These are phyloP conservation scores for Plebejus melissa DNA, from an alignment of 2,888 invertebrate species.

Conservation along the genomic window DNA sequence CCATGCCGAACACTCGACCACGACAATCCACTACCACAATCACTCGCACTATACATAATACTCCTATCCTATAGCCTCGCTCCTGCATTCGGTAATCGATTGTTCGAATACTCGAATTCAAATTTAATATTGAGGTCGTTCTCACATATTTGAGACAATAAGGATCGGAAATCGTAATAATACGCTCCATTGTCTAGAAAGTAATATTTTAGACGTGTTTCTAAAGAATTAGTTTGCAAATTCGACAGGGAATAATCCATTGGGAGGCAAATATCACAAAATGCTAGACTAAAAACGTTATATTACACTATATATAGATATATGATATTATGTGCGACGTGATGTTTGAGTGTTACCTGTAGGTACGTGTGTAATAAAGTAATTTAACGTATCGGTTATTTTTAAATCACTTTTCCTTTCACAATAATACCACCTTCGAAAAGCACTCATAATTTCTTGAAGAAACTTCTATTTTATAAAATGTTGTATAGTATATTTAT, in stretches of 20 bases:
- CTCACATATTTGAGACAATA: constrained; percentile 35
- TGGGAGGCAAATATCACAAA: not conserved
- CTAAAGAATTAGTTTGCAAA: not conserved
- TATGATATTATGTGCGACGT: not conserved
- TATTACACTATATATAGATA: not conserved
- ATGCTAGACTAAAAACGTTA: not conserved
- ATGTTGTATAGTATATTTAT: constrained; percentile 23
- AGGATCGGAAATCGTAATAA: constrained; percentile 36
- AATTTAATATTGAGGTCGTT: constrained; percentile 36
- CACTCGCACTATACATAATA: constrained; percentile 50
- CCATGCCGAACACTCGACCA: constrained; percentile 70
- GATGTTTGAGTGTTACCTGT: no score
- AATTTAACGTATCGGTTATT: not conserved
- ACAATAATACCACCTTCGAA: not conserved
- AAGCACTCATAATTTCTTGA: constrained; percentile 2
- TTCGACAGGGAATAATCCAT: not conserved
- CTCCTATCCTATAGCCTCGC: constrained; percentile 29
- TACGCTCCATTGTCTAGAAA: constrained; percentile 23
- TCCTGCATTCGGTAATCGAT: constrained; percentile 37
- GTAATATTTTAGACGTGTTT: constrained; percentile 27
- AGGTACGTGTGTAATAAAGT: no score
- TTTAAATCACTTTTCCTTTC: not conserved
- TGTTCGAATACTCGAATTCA: constrained; percentile 33
- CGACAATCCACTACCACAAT: constrained; percentile 69
- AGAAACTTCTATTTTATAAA: constrained; percentile 14